These are phyloP conservation scores for Acropternis orthonyx DNA, from an alignment of 2,797 vertebrate species.

Conservation along the genomic window DNA sequence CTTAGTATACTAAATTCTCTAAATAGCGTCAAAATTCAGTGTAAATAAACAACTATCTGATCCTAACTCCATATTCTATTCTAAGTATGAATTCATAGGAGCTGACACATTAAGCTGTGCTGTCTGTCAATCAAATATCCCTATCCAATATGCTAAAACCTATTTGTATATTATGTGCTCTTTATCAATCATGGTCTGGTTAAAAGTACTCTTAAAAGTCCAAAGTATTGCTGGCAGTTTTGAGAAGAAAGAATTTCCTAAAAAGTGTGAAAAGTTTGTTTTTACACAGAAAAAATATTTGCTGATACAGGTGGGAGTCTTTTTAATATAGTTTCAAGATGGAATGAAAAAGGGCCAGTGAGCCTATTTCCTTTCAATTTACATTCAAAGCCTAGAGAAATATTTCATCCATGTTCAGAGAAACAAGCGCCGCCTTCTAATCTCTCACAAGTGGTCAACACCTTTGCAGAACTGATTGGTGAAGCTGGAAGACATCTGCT, in stretches of 20 bases:
- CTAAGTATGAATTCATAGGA: background rate
- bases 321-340: background rate
- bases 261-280: background rate
- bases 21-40: background rate
- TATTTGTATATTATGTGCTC: background rate
- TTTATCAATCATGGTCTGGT: background rate
- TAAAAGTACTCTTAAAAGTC: background rate
- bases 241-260: background rate
- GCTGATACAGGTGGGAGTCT: background rate
- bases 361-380: slow-evolving; percentile 25
- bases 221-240: background rate
- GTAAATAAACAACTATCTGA: background rate
- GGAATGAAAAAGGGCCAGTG: background rate
- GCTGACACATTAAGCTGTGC: background rate
- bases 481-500: background rate
- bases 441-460: background rate
- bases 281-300: background rate
- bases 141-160: background rate
- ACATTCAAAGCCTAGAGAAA: slow-evolving; percentile 25
- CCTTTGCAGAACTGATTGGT: background rate
- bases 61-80: background rate
- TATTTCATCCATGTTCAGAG: slow-evolving; percentile 48
- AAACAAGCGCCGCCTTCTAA: background rate
- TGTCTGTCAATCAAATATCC: background rate
- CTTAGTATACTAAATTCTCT: background rate